Conservation (phyloP, 1,140 invertebrate genomes). For the Bombyx mandarina region DNA sequence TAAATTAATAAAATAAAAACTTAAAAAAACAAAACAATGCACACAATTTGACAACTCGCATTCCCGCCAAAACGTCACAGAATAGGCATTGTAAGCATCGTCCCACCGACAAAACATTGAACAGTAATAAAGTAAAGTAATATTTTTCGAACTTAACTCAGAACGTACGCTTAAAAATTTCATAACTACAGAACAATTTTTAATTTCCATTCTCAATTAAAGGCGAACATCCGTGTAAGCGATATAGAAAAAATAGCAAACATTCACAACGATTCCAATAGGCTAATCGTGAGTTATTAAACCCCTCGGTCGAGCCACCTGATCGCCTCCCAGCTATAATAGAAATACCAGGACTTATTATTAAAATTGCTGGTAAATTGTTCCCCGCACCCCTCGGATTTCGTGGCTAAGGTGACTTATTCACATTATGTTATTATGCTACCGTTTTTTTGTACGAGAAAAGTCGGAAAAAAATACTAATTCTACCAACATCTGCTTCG, state of each 20-base stretch:
- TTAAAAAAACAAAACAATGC: too few species aligned
- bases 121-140: background rate
- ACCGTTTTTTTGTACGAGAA: background rate
- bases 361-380: conserved; percentile 73
- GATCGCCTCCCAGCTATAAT: conserved; percentile 66
- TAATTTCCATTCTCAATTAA: conserved; percentile 57
- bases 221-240: conserved; percentile 38
- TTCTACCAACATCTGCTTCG: too few species aligned
- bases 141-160: conserved; percentile 21
- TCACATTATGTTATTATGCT: conserved; percentile 31
- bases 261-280: conserved; percentile 70
- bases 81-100: background rate
- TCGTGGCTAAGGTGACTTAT: conserved; percentile 56
- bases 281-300: conserved; percentile 69
- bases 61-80: background rate
- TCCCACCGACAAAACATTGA: background rate
- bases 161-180: conserved; percentile 1
- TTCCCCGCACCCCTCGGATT: conserved; percentile 61
- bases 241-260: conserved; percentile 70
- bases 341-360: conserved; percentile 71
- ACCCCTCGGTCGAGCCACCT: conserved; percentile 58
- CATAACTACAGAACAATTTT: conserved; percentile 48
- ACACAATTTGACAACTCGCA: background rate
- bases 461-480: too few species aligned
- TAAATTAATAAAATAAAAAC: too few species aligned